These are phyloP conservation scores for Saccopteryx bilineata DNA, from an alignment of 2,113 vertebrate species.

Conservation along the genomic window DNA sequence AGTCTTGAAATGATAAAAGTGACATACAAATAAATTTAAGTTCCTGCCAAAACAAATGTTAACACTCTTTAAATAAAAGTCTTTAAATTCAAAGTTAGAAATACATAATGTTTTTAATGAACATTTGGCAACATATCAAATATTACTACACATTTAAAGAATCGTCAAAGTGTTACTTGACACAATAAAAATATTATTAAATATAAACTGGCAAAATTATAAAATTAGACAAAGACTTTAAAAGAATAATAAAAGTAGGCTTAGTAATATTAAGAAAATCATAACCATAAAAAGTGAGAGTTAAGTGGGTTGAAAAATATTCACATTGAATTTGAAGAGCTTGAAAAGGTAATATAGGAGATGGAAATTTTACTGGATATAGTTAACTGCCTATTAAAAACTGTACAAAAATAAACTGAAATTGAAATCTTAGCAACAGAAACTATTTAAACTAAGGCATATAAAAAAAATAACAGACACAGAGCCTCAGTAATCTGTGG, in stretches of 20 bases:
- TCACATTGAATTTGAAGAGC: background rate
- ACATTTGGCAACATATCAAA: background rate
- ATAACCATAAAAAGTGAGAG: background rate
- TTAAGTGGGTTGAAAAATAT: background rate
- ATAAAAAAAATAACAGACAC: background rate
- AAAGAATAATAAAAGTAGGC: background rate
- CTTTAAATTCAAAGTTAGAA: background rate
- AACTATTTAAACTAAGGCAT: background rate
- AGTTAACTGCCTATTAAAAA: background rate
- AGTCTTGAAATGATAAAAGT: background rate
- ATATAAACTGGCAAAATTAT: background rate
- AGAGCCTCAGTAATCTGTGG: background rate
- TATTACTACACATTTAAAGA: background rate
- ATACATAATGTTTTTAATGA: background rate
- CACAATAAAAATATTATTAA: background rate
- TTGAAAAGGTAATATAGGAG: background rate
- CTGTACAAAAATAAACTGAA: background rate
- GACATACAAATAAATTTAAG: background rate
- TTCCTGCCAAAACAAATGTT: background rate
- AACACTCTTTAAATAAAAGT: background rate
- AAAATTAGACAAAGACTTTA: background rate
- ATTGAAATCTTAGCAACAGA: background rate
- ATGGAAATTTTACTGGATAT: background rate
- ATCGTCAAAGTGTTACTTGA: background rate
- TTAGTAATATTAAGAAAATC: background rate